These are phyloP conservation scores for Acanthis flammea DNA, from an alignment of 2,797 vertebrate species.

Conservation along the genomic window DNA sequence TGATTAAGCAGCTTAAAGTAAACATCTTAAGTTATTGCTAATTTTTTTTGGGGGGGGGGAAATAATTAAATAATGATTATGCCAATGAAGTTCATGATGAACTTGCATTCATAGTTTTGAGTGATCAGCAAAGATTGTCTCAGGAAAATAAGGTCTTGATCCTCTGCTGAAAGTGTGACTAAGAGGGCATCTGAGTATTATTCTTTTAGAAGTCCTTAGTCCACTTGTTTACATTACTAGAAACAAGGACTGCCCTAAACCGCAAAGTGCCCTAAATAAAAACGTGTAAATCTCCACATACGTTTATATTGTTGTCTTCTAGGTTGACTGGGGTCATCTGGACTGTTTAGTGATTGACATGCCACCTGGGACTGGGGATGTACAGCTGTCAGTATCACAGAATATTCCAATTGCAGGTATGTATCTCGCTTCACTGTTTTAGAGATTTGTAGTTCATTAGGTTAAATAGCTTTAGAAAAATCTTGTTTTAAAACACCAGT, in stretches of 20 bases:
- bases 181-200: neutral
- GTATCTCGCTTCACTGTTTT: neutral
- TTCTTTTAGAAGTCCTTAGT: neutral
- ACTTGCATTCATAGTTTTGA: neutral
- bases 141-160: neutral
- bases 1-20: neutral
- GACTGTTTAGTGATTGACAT: conserved; percentile 96
- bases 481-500: neutral
- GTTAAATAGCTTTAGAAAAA: neutral
- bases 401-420: conserved; percentile 91
- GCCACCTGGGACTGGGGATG: conserved; percentile 97
- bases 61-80: no score
- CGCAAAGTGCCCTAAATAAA: neutral
- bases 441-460: neutral
- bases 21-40: neutral
- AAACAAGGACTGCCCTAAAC: neutral
- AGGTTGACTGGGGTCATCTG: conserved; percentile 94
- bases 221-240: neutral
- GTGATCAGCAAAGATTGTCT: neutral
- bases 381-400: conserved; percentile 92
- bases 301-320: conserved; percentile 48
- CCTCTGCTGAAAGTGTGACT: neutral
- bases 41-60: rapidly evolving
- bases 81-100: no score
- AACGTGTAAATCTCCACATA: neutral